phyloP scores from a whole-genome alignment of 2,888 invertebrate genomes.

The Serripes groenlandicus region DNA sequence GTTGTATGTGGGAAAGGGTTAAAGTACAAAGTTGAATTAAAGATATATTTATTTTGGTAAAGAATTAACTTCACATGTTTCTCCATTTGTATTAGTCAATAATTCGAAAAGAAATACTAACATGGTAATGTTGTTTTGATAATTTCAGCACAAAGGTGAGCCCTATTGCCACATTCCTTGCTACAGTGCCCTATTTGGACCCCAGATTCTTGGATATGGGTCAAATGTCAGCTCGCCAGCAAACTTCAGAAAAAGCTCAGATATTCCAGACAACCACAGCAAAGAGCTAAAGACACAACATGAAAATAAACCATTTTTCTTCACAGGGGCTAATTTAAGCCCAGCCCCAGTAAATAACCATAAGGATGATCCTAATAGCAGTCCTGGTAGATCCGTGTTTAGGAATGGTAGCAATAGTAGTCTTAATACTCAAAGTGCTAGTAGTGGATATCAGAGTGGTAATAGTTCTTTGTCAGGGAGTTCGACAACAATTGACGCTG shows the following conservation, averaged over 20 bases:
- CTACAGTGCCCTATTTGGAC: slow-evolving; percentile 93
- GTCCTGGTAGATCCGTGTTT: neutral
- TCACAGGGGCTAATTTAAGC: slow-evolving; percentile 54
- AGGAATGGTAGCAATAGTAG: slow-evolving; percentile 17
- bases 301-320: slow-evolving; percentile 57
- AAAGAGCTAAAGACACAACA: neutral
- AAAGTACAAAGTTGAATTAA: no score
- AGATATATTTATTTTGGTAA: no score
- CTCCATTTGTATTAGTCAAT: no score
- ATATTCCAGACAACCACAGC: slow-evolving; percentile 19
- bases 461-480: slow-evolving; percentile 37
- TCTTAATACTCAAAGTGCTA: slow-evolving; percentile 6
- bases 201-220: slow-evolving; percentile 93
- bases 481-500: slow-evolving; percentile 36
- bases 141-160: slow-evolving; percentile 91
- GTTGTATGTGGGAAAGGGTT: no score
- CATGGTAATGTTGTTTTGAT: no score
- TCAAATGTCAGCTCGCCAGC: slow-evolving; percentile 82
- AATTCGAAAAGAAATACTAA: no score
- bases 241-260: slow-evolving; percentile 73
- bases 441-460: slow-evolving; percentile 54
- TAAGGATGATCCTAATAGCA: slow-evolving; percentile 27
- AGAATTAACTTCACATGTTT: no score
- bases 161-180: slow-evolving; percentile 95
- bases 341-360: slow-evolving; percentile 51